Percentiles rank a stretch among this genome's conserved stretches.
These are phyloP conservation scores for Bovichtus diacanthus DNA, from an alignment of 2,797 vertebrate species.

Conservation along the genomic window DNA sequence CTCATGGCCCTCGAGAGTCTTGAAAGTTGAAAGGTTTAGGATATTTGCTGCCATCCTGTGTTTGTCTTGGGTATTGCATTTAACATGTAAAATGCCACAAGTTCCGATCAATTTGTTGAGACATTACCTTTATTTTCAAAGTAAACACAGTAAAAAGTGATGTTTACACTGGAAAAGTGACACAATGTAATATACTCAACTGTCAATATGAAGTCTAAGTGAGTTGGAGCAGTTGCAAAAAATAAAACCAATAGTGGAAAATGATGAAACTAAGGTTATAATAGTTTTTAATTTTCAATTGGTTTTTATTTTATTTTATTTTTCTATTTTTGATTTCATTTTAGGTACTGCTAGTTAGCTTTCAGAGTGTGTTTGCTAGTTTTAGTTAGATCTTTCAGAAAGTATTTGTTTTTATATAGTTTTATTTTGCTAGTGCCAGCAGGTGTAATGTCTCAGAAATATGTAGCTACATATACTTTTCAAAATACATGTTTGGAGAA, in stretches of 20 bases:
- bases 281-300: too few species aligned
- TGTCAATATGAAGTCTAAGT: background rate
- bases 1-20: background rate
- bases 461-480: too few species aligned
- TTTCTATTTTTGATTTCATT: too few species aligned
- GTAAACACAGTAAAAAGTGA: background rate
- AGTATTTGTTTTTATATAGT: too few species aligned
- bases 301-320: too few species aligned
- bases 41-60: conserved; percentile 71
- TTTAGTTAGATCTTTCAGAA: too few species aligned
- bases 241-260: background rate
- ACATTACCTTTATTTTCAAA: background rate
- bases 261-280: too few species aligned
- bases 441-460: too few species aligned
- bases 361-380: too few species aligned
- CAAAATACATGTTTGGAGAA: too few species aligned
- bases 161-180: background rate
- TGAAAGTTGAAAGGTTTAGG: background rate
- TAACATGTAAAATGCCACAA: background rate
- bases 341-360: too few species aligned
- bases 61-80: conserved; percentile 17
- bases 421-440: too few species aligned
- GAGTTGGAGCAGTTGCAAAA: background rate
- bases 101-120: background rate
- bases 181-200: background rate